A percentile compares a stretch with the other conserved stretches of the same genome.
Evolutionary conservation across 2,113 vertebrate genomes (phyloP).

Genomic region (Cynoglossus semilaevis): DNA sequence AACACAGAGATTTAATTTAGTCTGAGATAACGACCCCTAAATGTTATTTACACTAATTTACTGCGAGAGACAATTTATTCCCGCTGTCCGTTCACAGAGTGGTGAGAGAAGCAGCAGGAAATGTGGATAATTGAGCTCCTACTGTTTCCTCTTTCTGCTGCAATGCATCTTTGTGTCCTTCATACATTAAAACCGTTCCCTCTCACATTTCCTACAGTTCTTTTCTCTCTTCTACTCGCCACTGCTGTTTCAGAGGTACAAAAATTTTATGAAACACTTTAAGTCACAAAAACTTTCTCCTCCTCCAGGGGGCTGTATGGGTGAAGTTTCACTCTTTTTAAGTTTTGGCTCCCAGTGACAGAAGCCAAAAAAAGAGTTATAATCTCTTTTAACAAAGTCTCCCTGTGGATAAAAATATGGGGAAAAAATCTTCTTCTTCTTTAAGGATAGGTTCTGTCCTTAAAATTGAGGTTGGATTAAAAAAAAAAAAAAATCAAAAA

Average conservation of each 20-base stretch:
- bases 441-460: no score
- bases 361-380: background rate
- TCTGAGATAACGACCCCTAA: slow-evolving; percentile 53
- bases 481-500: no score
- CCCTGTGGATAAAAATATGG: no score
- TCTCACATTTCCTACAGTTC: background rate
- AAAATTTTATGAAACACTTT: slow-evolving; percentile 6
- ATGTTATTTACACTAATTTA: slow-evolving; percentile 53
- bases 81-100: slow-evolving; percentile 53
- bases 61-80: slow-evolving; percentile 37
- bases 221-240: background rate
- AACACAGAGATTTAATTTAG: slow-evolving; percentile 55
- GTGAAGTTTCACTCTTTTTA: background rate
- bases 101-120: slow-evolving; percentile 51
- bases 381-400: no score
- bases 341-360: background rate
- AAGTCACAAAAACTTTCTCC: slow-evolving; percentile 1
- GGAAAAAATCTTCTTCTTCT: no score
- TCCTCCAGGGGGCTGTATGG: background rate
- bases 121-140: slow-evolving; percentile 60
- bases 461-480: no score
- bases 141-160: slow-evolving; percentile 39
- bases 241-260: background rate
- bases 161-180: slow-evolving; percentile 27
- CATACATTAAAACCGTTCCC: slow-evolving; percentile 4